A percentile compares a stretch with the other conserved stretches of the same genome.
phyloP scores from a whole-genome alignment of 2,888 invertebrate species.

The Cyrtodaria siliqua region DNA sequence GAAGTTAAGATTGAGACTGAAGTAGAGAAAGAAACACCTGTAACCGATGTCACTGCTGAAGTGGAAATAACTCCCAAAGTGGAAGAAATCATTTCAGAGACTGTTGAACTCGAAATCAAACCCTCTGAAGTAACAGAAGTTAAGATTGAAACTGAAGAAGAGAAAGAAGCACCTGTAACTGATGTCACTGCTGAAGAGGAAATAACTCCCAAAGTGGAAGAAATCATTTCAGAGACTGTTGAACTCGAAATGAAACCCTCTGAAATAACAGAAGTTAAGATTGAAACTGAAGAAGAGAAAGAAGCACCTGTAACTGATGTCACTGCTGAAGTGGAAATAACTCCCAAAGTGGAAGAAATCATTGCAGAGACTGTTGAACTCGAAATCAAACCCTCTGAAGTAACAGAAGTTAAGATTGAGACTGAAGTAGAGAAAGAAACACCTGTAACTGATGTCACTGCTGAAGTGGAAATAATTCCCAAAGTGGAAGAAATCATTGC shows the following conservation, averaged over 20 bases:
- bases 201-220: conserved; percentile 15
- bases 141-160: conserved; percentile 19
- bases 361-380: conserved; percentile 18
- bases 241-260: conserved; percentile 24
- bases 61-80: conserved; percentile 12
- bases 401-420: conserved; percentile 18
- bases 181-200: conserved; percentile 11
- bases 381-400: not conserved
- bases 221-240: conserved; percentile 10
- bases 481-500: conserved; percentile 18
- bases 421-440: conserved; percentile 19
- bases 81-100: conserved; percentile 31
- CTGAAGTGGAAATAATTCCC: conserved; percentile 8
- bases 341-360: conserved; percentile 16
- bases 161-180: conserved; percentile 20
- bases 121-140: conserved; percentile 12
- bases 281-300: conserved; percentile 13
- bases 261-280: conserved; percentile 11
- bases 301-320: conserved; percentile 23
- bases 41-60: conserved; percentile 3
- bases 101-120: conserved; percentile 17
- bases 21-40: conserved; percentile 8
- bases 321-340: conserved; percentile 6
- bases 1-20: conserved; percentile 17
- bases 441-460: not conserved